Base-by-base conservation (phyloP, 2,113 vertebrate genomes). In the Rhagologus leucostigma region DNA sequence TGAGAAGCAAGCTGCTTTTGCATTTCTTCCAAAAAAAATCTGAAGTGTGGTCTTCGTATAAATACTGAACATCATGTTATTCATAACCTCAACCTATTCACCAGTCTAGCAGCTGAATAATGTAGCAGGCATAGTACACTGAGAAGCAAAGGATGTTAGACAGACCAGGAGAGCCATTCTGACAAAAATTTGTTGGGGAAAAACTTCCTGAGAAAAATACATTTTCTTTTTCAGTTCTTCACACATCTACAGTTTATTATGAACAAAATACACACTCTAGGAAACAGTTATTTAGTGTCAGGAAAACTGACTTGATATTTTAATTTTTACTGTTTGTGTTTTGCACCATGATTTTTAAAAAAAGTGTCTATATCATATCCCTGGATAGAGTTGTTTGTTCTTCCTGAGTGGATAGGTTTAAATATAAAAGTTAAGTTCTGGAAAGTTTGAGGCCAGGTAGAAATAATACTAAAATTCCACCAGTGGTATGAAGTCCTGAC, bases 301-400 rank as follows among this genome's bases (percentile, higher is more conserved):
- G 37, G 60, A 88, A 94, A 93, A 92, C 9, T 50, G 29, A 79
- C n/a, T 56, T 41, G 46, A 53, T 86, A 49, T 47, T 95, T 84
- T 62, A 67, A 86, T 92, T 94, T 93, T 93, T 94, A 57, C 68
- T 94, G 68, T 89, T 95, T 68, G 41, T 84, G 16, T 92, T 93
- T 88, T 92, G 32, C 30, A 37, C 11, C 1, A 3, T 64, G 76
- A 21, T 56, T 92, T 95, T 73, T 73, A 64, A 6, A 3, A 13
- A 21, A 47, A 21, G 14, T 75, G 46, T 78, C 56, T 64, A 0
- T 83, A n/a, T 82, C 55, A 47, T 67, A 75, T 64, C 17, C 29
- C 39, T 41, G 56, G 73, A 46, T 74, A 68, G 30, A 79, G 20
- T 37, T 27, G 19, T 41, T 87, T 78, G 29, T 82, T 92, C 69